phyloP scores from a whole-genome alignment of 2,888 invertebrate genomes.

The Hermaeophaga mercurialis region DNA sequence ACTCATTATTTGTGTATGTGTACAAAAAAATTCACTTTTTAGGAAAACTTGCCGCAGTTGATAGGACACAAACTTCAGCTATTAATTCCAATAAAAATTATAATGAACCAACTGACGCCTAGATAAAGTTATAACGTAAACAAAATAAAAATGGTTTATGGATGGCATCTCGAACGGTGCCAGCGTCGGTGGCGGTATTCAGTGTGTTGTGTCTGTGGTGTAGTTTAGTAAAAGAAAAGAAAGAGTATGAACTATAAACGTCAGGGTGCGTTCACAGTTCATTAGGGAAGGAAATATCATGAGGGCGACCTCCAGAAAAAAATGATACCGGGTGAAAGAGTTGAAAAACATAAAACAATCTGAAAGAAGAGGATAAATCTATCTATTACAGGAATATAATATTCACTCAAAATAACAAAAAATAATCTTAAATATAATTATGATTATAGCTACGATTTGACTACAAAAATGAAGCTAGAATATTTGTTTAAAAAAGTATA shows the following conservation, averaged over 20 bases:
- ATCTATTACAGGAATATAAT: too few species aligned
- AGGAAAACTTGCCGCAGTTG: too few species aligned
- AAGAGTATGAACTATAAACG: conserved; percentile 45
- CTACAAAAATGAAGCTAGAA: too few species aligned
- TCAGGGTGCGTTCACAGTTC: conserved; percentile 48
- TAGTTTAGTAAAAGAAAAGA: conserved; percentile 11
- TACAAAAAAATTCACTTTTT: too few species aligned
- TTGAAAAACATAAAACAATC: too few species aligned
- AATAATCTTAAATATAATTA: too few species aligned
- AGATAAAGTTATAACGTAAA: conserved; percentile 26
- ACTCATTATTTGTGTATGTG: too few species aligned
- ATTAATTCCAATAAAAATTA: conserved; percentile 1
- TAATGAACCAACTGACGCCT: conserved; percentile 18
- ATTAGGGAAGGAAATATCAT: conserved; percentile 39
- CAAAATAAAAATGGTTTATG: conserved; percentile 37
- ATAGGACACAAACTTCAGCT: too few species aligned
- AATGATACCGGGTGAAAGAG: neutral
- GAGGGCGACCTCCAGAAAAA: neutral
- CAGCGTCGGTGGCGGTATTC: conserved; percentile 23
- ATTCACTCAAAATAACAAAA: too few species aligned
- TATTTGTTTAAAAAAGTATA: too few species aligned
- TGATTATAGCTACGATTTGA: too few species aligned
- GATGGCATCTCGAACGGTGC: conserved; percentile 33
- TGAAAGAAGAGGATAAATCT: too few species aligned
- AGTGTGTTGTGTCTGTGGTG: conserved; percentile 38